Base-by-base conservation (phyloP, 1,140 invertebrate species). In the Colletes gigas region DNA sequence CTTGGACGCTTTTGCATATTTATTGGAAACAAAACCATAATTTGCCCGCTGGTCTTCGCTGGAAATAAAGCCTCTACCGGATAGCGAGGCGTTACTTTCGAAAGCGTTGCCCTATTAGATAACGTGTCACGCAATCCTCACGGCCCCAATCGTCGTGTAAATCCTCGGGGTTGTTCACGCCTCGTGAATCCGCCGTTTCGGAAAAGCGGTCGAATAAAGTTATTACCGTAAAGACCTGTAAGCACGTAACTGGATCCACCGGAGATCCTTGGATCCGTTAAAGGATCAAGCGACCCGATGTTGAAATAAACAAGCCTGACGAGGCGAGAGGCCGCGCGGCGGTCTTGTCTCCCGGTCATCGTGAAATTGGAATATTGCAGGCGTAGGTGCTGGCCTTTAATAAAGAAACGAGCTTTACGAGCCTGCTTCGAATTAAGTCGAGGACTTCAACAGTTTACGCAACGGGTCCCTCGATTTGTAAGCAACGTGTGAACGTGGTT, bases 331-430 rank as follows among this genome's bases (percentile, higher is more conserved):
- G 19, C 44, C n/a, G 9, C 9, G 21, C 8, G 8, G 30, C 30
- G 30, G 30, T 30, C 30, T 30, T 30, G 54, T 21, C 47, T 19
- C 30, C 12, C 14, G 19, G 19, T 10, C 19, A 21, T 79, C 60
- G 47, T 39, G 69, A 66, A 79, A 73, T 79, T 73, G 69, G 60
- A 57, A 79, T 79, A 68, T 44, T 39, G 12, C 52, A 39, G 9
- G n/a, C 52, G 17, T 67, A 59, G 19, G 52, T 60, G 17, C 30
- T 8, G 50, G 15, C 57, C 52, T 47, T 73, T 79, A 65, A 66
- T 79, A 73, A 78, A 79, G 50, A 72, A 30, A 12, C n/a, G 30
- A 19, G 59, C 17, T 79, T 79, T 66, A 79, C 62, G 30, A 7
- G 30, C 55, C 1, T 5, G n/a, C n/a, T 14, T 41, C 57, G 15